Percentiles rank a stretch among this genome's conserved stretches.
phyloP scores from a whole-genome alignment of 2,113 vertebrate genomes.

The Cebus imitator region DNA sequence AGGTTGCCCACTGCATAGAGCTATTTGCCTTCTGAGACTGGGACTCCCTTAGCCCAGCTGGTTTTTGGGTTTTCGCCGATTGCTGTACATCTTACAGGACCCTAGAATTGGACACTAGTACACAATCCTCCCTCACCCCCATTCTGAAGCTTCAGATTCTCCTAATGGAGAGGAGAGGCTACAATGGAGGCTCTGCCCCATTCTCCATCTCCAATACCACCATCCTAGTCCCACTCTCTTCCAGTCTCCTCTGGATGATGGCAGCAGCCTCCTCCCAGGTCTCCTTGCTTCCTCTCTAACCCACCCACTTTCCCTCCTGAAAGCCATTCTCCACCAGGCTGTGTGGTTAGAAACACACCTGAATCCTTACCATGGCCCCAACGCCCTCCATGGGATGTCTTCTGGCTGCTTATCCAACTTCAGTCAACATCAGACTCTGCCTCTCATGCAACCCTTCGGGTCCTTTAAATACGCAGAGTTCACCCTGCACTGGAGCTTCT shows the following conservation, averaged over 20 bases:
- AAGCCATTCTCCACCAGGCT: not conserved
- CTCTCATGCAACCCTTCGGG: not conserved
- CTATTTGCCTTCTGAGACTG: not conserved
- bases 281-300: not conserved
- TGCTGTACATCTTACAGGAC: not conserved
- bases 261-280: not conserved
- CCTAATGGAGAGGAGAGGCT: fast-evolving
- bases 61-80: not conserved
- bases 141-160: not conserved
- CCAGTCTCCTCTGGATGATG: fast-evolving
- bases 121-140: not conserved
- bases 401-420: not conserved
- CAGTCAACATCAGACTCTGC: fast-evolving
- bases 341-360: not conserved
- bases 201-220: not conserved
- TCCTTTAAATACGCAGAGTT: not conserved
- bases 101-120: fast-evolving
- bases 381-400: fast-evolving
- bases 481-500: fast-evolving
- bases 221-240: not conserved
- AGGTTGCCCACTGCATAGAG: fast-evolving
- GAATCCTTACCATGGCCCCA: not conserved
- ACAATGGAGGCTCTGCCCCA: not conserved
- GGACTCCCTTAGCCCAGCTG: fast-evolving
- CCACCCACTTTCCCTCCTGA: not conserved